Evolutionary conservation across 2,888 invertebrate genomes (phyloP).

Genomic region (Lithophane ornitopus): DNA sequence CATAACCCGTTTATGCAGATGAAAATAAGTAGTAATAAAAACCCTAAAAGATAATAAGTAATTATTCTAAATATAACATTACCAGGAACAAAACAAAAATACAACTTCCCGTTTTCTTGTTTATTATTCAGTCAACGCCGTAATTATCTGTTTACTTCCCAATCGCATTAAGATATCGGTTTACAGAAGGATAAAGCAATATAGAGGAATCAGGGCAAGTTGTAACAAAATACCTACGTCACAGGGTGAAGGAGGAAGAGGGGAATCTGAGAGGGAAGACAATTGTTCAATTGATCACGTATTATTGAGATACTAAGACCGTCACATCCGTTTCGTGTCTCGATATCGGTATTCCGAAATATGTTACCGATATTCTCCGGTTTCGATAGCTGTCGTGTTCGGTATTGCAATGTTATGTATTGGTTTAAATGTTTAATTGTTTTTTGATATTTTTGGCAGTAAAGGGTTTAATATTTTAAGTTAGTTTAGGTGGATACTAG

Average conservation of each 20-base stretch:
- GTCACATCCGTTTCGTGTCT: conserved; percentile 51
- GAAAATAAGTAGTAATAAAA: background rate
- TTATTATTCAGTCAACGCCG: conserved; percentile 23
- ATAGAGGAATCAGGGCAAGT: conserved; percentile 41
- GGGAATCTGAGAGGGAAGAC: conserved; percentile 61
- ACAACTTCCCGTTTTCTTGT: conserved; percentile 18
- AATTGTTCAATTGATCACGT: conserved; percentile 81
- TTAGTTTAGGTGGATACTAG: background rate
- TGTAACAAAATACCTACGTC: conserved; percentile 47
- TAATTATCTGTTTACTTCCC: conserved; percentile 56
- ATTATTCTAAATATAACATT: conserved; percentile 1
- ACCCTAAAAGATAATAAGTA: background rate
- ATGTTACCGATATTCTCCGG: conserved; percentile 46
- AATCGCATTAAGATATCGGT: conserved; percentile 57
- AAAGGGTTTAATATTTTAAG: background rate
- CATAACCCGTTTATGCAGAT: conserved; percentile 4
- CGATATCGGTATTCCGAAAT: conserved; percentile 46
- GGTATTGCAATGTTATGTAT: conserved; percentile 21
- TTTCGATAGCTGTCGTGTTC: conserved; percentile 41
- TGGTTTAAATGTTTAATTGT: conserved; percentile 2
- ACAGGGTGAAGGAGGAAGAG: conserved; percentile 16
- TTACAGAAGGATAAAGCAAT: conserved; percentile 51
- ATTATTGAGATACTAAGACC: conserved; percentile 67
- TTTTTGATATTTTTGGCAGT: background rate
- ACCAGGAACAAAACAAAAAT: conserved; percentile 15